Percentiles rank a stretch among this genome's conserved stretches.
Conservation (phyloP, 2,113 vertebrate species). For the Myotis brandtii region DNA sequence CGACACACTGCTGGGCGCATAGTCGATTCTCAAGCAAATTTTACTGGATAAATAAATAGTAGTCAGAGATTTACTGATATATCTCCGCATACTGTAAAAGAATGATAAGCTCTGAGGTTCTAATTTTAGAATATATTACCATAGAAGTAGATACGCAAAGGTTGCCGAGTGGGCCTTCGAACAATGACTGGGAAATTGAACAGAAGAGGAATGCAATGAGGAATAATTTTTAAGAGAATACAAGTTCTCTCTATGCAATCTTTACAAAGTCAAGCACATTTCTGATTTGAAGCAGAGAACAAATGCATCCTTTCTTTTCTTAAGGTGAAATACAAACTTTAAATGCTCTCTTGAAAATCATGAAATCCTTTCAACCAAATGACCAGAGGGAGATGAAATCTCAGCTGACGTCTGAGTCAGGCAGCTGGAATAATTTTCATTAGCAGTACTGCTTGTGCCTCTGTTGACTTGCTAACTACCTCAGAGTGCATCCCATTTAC, state of each 20-base stretch:
- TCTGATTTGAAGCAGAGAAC: background rate
- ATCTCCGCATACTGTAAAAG: background rate
- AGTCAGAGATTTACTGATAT: background rate
- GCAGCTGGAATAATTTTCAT: conserved; percentile 29
- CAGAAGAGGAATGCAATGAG: background rate
- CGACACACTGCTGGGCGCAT: background rate
- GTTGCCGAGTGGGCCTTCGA: background rate
- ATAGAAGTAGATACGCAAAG: background rate
- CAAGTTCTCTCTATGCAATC: background rate
- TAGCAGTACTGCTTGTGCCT: conserved; percentile 40
- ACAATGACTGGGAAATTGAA: background rate
- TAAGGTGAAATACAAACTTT: conserved; percentile 38
- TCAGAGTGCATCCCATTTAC: conserved; percentile 36
- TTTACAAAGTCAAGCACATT: background rate
- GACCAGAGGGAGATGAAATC: conserved; percentile 40
- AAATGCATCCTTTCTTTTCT: background rate
- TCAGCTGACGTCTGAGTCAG: conserved; percentile 46
- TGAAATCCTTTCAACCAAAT: conserved; percentile 59
- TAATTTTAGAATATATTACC: background rate
- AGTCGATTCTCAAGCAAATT: background rate
- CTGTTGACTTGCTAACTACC: conserved; percentile 47
- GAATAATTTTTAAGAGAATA: background rate
- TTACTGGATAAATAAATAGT: background rate
- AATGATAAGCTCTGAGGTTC: background rate
- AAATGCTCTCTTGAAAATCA: conserved; percentile 61